Evolutionary conservation across 53 echinoderm and acorn worm genomes (phyloP), one percentile per base, ranked within the genome.

Genomic region (Stichopus horrens): DNA sequence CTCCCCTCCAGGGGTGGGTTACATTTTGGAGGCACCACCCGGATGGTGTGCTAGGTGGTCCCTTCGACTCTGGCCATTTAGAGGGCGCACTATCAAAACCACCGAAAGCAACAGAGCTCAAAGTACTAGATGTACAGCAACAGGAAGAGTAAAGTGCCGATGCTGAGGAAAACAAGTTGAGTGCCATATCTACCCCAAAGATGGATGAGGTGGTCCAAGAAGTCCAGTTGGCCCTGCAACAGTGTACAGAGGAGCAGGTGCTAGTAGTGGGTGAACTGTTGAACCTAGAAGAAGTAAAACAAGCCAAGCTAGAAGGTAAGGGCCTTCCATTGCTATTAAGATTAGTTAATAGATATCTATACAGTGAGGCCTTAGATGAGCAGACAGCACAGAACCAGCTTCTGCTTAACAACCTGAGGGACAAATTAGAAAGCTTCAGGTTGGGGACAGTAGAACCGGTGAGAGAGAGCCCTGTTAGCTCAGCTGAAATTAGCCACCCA

Each of bases 221-320:
- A 54, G 56, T 83, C 83, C 83, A 83, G 83, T 83, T 55, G 22
- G 83, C 83, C n/a, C 57, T 83, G 19, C n/a, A 57, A 7, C 8
- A 18, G 8, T 83, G 83, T 23, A 56, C 83, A 6, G 83, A 83
- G 21, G 83, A 57, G 83, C 58, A 83, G 58, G 56, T 58, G 10
- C 16, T 83, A 18, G 23, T 9, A 6, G 21, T 83, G 58, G 83
- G 54, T 13, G 57, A 57, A 21, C 57, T 83, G 55, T 58, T 83
- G n/a, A 22, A 83, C 57, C 83, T 83, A 20, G 57, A 56, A 21
- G 83, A 83, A 83, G 58, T 57, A 13, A 22, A 10, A 22, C 55
- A 83, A 56, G 83, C 59, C 55, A 83, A 83, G 83, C 58, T 57
- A 56, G 83, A 83, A 11, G 83, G 60, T 83, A 81, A 81, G 82